Percentiles rank a stretch among this genome's conserved stretches.
These are phyloP conservation scores for Zaprionus lachaisei DNA, from an alignment of 1,140 invertebrate genomes.

Conservation along the genomic window DNA sequence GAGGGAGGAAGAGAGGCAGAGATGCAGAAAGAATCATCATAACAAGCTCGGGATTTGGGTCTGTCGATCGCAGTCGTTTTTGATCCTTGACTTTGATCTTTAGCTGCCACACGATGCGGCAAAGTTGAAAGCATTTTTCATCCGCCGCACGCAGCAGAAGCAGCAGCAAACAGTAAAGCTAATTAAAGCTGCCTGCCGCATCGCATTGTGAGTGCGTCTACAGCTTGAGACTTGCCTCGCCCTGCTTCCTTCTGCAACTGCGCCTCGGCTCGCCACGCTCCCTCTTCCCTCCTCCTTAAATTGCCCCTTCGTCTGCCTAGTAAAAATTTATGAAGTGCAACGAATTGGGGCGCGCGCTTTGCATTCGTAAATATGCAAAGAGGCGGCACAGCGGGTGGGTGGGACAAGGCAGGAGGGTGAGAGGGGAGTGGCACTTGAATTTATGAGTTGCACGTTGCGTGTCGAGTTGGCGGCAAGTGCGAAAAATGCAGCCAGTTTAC, in stretches of 20 bases:
- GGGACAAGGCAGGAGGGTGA: not conserved
- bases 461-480: constrained; percentile 54
- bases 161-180: constrained; percentile 65
- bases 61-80: constrained; percentile 49
- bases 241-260: not conserved
- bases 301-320: constrained; percentile 31
- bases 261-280: not conserved
- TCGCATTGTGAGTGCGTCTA: not conserved
- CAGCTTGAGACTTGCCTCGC: not conserved
- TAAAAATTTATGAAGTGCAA: constrained; percentile 82
- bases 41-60: constrained; percentile 57
- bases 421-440: constrained; percentile 35
- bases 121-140: constrained; percentile 73
- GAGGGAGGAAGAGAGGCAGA: constrained; percentile 9
- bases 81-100: constrained; percentile 82
- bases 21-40: constrained; percentile 59
- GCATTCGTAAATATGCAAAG: constrained; percentile 58
- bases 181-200: constrained; percentile 50
- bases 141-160: constrained; percentile 62
- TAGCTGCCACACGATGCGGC: constrained; percentile 67
- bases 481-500: constrained; percentile 62
- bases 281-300: not conserved
- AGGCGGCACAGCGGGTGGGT: constrained; percentile 15
- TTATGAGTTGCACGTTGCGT: constrained; percentile 59
- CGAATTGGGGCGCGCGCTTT: constrained; percentile 64